Evolutionary conservation across 2,113 vertebrate genomes (phyloP), one percentile per base, ranked within the genome.

Genomic region (Ochotona princeps): DNA sequence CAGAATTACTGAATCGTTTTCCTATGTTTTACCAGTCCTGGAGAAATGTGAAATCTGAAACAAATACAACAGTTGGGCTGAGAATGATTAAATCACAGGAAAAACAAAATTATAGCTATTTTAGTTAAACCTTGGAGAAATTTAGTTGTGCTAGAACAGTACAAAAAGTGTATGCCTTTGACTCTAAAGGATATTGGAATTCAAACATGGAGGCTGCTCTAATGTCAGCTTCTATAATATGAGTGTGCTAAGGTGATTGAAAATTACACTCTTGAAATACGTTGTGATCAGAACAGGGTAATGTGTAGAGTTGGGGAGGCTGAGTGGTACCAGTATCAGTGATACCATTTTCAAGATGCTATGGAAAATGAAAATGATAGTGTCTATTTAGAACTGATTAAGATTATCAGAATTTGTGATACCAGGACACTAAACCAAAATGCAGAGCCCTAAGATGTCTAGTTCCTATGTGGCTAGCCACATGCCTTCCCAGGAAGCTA

Each of bases 81-180:
- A 88, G 49, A 91, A 78, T 74, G 17, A 84, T 84, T 76, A 82
- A 85, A 89, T 76, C n/a, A 69, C 12, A 70, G 10, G 26, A 63
- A 95, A 94, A 84, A 91, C 86, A 60, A 76, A 90, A 93, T 51
- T 83, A 75, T 21, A 66, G 15, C n/a, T 86, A 70, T 75, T 92
- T 85, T 72, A 78, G 60, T 57, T 85, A 69, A 94, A 72, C 1
- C 18, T 38, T 86, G 35, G 80, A 86, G 74, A 91, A 95, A 60
- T 21, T 75, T 72, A 76, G 74, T 80, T 75, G 88, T 78, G n/a
- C 86, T 94, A 60, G 20, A 85, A 78, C 91, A 70, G 35, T 84
- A 8, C 23, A 60, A 80, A 86, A 44, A 93, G 66, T 25, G 0
- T 74, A 9, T 66, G 54, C 47, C 66, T 96, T 75, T 86, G 70